A percentile compares a stretch with the other conserved stretches of the same genome.
Evolutionary conservation across 1,140 invertebrate species (phyloP).

Genomic region (Melanaphis sacchari): DNA sequence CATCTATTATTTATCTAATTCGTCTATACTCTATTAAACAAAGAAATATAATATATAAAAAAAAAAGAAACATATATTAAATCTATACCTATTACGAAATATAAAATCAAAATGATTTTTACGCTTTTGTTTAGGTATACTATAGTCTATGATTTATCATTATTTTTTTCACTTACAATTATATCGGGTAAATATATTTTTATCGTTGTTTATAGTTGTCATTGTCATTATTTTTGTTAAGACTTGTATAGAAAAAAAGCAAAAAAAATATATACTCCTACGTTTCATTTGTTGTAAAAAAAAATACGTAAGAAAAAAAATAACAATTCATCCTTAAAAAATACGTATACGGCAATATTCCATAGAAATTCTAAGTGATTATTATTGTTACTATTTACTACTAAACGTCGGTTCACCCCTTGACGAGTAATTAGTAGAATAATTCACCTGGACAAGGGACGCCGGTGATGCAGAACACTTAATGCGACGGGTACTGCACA

Average conservation of each 20-base stretch:
- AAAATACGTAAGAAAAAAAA: background rate
- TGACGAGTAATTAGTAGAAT: constrained; percentile 52
- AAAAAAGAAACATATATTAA: background rate
- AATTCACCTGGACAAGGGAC: constrained; percentile 31
- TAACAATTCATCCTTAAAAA: background rate
- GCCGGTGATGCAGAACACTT: background rate
- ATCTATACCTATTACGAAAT: background rate
- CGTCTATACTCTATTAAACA: background rate
- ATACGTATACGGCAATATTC: background rate
- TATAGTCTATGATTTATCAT: background rate
- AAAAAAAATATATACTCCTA: background rate
- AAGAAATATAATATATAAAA: background rate
- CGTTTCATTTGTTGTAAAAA: background rate
- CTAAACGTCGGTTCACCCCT: background rate
- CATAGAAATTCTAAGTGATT: background rate
- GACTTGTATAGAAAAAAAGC: background rate
- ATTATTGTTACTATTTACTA: background rate
- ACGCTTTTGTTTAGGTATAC: background rate
- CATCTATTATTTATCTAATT: background rate
- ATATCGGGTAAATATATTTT: background rate
- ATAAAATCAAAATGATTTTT: background rate
- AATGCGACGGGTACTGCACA: background rate
- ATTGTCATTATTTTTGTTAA: background rate
- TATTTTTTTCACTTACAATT: background rate
- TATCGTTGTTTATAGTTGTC: background rate